Base-by-base conservation (phyloP, 2,888 invertebrate species). In the Harmothoe impar region DNA sequence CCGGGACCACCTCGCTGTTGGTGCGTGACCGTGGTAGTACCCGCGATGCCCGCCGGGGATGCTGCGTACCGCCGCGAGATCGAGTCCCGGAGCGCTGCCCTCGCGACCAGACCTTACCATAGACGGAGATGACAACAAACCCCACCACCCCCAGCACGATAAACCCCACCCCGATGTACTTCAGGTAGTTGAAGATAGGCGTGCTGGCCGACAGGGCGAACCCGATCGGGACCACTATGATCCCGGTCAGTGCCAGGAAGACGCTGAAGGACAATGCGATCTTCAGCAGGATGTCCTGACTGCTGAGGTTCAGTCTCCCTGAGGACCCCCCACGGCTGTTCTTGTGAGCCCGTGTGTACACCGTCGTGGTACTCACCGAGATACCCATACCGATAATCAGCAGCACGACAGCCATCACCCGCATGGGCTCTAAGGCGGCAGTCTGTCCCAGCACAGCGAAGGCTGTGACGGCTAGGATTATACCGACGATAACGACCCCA, bases 281-380 rank as follows among this genome's bases (percentile, higher is more conserved):
- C 54, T 86, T 17, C 0, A 31, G 17, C 7, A 86, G 56, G 23
- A 86, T 54, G 29, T 86, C 54, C 31, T 33, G 12, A 29, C 86
- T 86, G 25, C 52, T 20, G 20, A 86, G 52, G 33, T 54, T 86
- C 29, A 86, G 0, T 12, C 54, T 23, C 20, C 86, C 86, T 17
- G 25, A 20, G 0, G 52, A 1, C 17, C 54, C 31, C 0, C 20
- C 7, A 0, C 17, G 0, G 56, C 10, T 31, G 29, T 29, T 86
- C 20, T 54, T 52, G 10, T 86, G 29, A 5, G 86, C 86, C 29
- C 86, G 86, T 0, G 31, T 23, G 86, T 86, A 86, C 29, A 86
- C 86, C 0, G 54, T 25, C 15, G 54, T 23, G 10, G 86, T 54
- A 33, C 86, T 86, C 15, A 86, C n/a, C 0, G 86, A 86, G 0